Evolutionary conservation across 2,113 vertebrate species (phyloP).

Genomic region (Nothobranchius kuhntae): DNA sequence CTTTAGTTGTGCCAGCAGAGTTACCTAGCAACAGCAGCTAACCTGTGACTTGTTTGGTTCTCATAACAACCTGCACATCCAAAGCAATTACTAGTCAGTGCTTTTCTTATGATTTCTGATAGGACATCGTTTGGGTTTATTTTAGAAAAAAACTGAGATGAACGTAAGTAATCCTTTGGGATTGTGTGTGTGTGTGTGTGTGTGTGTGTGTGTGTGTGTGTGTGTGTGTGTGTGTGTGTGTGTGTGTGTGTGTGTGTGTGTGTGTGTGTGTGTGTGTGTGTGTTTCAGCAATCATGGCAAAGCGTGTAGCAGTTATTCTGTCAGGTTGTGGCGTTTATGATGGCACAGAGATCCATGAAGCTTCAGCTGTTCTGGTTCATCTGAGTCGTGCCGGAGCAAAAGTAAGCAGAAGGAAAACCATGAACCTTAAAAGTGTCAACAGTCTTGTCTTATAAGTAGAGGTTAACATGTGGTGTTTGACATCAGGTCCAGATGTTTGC

Average conservation of each 20-base stretch:
- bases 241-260: not conserved
- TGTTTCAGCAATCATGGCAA: conserved; percentile 75
- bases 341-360: conserved; percentile 86
- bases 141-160: not conserved
- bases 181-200: not conserved
- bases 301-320: conserved; percentile 84
- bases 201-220: not conserved
- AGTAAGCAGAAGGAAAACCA: conserved; percentile 65
- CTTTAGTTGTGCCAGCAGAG: not conserved
- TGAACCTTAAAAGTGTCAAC: too few relatives aligned
- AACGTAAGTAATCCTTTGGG: too few relatives aligned
- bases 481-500: conserved; percentile 88
- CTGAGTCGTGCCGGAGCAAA: conserved; percentile 86
- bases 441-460: not conserved
- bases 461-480: not conserved
- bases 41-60: too few relatives aligned
- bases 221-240: conserved; percentile 6
- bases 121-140: too few relatives aligned
- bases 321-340: conserved; percentile 87
- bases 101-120: too few relatives aligned
- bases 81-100: too few relatives aligned
- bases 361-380: conserved; percentile 85
- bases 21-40: conserved; percentile 18
- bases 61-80: too few relatives aligned
- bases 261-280: not conserved